phyloP scores from a whole-genome alignment of 2,888 invertebrate genomes.

The Teleogryllus oceanicus region DNA sequence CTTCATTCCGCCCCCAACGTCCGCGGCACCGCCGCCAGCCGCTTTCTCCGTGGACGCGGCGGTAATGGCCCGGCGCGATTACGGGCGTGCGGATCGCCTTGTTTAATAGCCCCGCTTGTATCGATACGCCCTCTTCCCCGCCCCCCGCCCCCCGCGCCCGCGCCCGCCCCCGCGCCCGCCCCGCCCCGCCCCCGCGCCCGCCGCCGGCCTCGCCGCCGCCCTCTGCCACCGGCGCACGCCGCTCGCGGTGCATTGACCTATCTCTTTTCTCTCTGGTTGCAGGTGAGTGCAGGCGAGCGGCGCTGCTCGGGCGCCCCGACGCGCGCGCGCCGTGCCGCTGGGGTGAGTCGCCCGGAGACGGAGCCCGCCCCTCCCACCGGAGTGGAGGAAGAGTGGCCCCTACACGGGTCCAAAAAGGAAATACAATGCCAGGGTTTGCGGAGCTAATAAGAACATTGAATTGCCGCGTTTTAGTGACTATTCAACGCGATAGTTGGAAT shows the following conservation, averaged over 20 bases:
- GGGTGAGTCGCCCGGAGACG: no score
- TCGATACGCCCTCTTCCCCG: neutral
- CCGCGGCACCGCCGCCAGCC: no score
- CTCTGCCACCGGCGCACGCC: neutral
- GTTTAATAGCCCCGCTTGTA: neutral
- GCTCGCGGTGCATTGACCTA: neutral
- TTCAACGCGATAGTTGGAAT: no score
- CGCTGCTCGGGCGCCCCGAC: neutral
- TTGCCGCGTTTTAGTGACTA: no score
- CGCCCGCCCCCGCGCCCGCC: no score
- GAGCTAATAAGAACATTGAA: no score
- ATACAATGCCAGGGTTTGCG: no score
- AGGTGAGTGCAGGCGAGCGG: neutral
- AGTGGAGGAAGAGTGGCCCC: no score
- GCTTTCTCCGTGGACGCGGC: neutral
- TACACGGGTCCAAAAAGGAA: no score
- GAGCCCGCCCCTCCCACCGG: no score
- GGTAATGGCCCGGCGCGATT: constrained; percentile 1
- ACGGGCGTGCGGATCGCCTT: neutral
- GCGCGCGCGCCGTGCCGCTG: neutral
- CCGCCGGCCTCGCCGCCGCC: neutral
- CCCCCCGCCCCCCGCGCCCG: neutral
- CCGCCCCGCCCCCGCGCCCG: neutral
- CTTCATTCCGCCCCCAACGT: no score
- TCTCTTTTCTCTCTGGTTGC: neutral